Base-by-base conservation (phyloP, 2,888 invertebrate species). In the Proisotoma minuta region DNA sequence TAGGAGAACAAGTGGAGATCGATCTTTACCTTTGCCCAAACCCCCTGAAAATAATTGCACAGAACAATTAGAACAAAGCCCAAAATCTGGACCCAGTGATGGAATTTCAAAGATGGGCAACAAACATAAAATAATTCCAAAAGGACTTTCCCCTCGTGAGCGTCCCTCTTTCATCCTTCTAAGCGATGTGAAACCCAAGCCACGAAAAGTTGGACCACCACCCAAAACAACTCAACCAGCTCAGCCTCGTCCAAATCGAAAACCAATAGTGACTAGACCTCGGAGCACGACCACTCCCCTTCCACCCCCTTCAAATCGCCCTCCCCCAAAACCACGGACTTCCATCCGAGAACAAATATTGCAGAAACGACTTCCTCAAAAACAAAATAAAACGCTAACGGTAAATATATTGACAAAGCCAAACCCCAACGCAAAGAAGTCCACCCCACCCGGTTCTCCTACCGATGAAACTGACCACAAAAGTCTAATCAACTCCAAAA, bases 21-120 rank as follows among this genome's bases (percentile, higher is more conserved):
- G 60, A 15, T 59, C 62, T n/a, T n/a, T 3, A 50, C 50, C 3
- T 59, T n/a, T n/a, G n/a, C n/a, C 62, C 4, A 59, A 60, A 34
- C 62, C 65, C 20, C 62, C 62, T 3, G 65, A 62, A 24, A 65
- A 59, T 40, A 60, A 24, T 43, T 43, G 43, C 10, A 12, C 43
- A 5, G 18, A 4, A 4, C 18, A 43, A 18, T 43, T 43, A n/a
- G 43, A 43, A 18, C 5, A 20, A 5, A 5, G 4, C 20, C 5
- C 5, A 51, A 59, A 59, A 26, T 39, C 40, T 1, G n/a, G 27
- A 26, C 18, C 20, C 10, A 24, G 34, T 26, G 24, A 52, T 20
- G 23, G 29, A 5, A 51, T 12, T 27, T 51, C 51, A 51, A n/a
- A 3, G 43, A 20, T 43, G 5, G 43, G 43, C 18, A 43, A 43